Evolutionary conservation across 2,113 vertebrate genomes (phyloP).

Genomic region (Melanocharis versteri): DNA sequence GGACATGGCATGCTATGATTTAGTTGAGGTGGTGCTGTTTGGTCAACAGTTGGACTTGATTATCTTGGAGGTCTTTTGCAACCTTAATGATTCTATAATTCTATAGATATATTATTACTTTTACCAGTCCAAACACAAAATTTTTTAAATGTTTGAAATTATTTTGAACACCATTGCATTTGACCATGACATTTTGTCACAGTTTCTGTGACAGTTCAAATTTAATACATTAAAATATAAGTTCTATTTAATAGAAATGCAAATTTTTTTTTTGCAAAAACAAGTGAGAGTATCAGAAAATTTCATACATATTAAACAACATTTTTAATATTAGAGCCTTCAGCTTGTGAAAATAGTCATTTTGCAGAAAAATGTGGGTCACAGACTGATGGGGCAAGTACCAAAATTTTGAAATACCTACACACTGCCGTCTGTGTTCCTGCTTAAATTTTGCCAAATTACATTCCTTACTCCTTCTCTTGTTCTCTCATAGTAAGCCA

Average conservation of each 20-base stretch:
- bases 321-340: neutral
- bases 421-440: neutral
- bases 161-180: neutral
- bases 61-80: neutral
- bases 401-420: neutral
- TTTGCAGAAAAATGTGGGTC: neutral
- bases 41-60: neutral
- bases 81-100: neutral
- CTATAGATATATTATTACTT: neutral
- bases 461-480: neutral
- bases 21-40: accelerated
- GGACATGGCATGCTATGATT: accelerated
- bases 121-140: neutral
- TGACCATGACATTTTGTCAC: neutral
- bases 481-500: neutral
- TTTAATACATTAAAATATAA: neutral
- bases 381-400: neutral
- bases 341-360: neutral
- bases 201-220: neutral
- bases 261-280: neutral
- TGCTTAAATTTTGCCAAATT: neutral
- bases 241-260: neutral
- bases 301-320: neutral
- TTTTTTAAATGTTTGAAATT: neutral
- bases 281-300: neutral